phyloP scores from a whole-genome alignment of 2,113 vertebrate genomes.

The Chlorodrepanis virens region DNA sequence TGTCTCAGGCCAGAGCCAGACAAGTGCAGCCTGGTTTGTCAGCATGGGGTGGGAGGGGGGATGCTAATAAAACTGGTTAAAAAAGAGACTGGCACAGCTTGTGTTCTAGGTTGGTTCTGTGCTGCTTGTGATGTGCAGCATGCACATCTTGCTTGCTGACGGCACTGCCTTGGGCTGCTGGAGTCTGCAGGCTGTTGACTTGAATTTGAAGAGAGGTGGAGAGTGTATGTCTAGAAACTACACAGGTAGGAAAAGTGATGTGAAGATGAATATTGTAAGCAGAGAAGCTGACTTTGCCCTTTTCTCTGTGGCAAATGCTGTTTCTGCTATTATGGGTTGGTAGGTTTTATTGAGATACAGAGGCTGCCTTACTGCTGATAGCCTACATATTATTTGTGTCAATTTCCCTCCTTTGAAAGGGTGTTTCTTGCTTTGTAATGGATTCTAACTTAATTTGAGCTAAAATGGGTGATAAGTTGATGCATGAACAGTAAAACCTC shows the following conservation, averaged over 20 bases:
- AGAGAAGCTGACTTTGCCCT: not conserved
- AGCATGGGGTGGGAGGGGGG: fast-evolving
- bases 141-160: not conserved
- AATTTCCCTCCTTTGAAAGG: not conserved
- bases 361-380: not conserved
- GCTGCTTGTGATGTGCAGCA: not conserved
- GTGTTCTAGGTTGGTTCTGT: not conserved
- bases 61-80: not conserved
- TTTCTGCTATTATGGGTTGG: not conserved
- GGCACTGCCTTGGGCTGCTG: not conserved
- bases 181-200: not conserved
- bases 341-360: not conserved
- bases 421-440: not conserved
- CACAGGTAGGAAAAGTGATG: not conserved
- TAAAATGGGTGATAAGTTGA: not conserved
- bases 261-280: not conserved
- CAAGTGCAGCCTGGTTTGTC: not conserved
- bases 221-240: not conserved
- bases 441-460: not conserved
- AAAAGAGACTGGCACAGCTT: not conserved
- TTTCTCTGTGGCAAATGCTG: not conserved
- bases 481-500: not conserved
- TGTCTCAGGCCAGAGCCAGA: not conserved
- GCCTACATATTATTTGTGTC: not conserved
- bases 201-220: not conserved